These are phyloP conservation scores for Calliopsis andreniformis DNA, from an alignment of 1,140 invertebrate genomes.

Conservation along the genomic window DNA sequence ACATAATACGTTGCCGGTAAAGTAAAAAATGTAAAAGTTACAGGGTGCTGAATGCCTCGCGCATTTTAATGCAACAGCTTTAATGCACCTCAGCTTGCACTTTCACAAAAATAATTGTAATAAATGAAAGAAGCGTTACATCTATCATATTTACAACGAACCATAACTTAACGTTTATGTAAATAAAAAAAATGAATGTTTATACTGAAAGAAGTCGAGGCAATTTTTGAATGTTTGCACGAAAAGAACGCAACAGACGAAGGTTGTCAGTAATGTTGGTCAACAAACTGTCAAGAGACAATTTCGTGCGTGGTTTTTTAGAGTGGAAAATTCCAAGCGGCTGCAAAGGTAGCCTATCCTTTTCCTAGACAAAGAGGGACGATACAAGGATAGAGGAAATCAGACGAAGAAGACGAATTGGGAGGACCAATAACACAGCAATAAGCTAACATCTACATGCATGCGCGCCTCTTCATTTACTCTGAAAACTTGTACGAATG, in stretches of 20 bases:
- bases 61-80: too few species aligned
- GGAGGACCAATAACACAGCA: slow-evolving; percentile 33
- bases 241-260: not conserved
- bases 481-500: not conserved
- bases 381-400: slow-evolving; percentile 8
- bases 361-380: slow-evolving; percentile 27
- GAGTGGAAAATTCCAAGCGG: slow-evolving; percentile 43
- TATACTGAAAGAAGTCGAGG: too few species aligned
- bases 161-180: too few species aligned
- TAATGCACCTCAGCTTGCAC: too few species aligned
- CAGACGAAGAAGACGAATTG: slow-evolving; percentile 27
- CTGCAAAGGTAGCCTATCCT: slow-evolving; percentile 33
- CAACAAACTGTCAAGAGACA: slow-evolving; percentile 11
- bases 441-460: slow-evolving; percentile 28
- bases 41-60: not conserved
- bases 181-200: not conserved
- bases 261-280: not conserved
- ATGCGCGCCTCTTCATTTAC: slow-evolving; percentile 14
- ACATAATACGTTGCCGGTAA: not conserved
- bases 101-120: not conserved
- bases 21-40: not conserved
- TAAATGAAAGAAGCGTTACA: not conserved
- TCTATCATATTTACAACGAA: too few species aligned
- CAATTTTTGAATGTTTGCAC: not conserved
- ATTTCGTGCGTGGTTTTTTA: slow-evolving; percentile 7